Evolutionary conservation across 2,888 invertebrate species (phyloP).

Genomic region (Thumatha senex): DNA sequence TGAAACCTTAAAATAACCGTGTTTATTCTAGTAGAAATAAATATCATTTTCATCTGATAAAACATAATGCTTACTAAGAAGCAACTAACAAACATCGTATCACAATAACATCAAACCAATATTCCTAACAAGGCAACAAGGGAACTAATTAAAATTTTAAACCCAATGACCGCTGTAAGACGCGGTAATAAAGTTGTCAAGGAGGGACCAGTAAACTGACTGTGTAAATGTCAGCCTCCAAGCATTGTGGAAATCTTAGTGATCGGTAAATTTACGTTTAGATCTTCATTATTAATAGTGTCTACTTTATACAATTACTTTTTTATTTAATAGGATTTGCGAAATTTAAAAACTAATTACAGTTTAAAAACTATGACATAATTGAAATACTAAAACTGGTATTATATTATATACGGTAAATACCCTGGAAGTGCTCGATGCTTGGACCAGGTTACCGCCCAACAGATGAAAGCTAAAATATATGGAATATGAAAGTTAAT

Average conservation of each 20-base stretch:
- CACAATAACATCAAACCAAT: slow-evolving; percentile 60
- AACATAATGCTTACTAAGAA: slow-evolving; percentile 43
- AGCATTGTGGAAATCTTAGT: slow-evolving; percentile 36
- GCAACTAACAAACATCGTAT: slow-evolving; percentile 44
- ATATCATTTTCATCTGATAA: slow-evolving; percentile 41
- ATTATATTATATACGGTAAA: no score
- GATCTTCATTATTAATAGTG: slow-evolving; percentile 9
- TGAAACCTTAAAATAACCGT: no score
- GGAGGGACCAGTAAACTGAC: slow-evolving; percentile 51
- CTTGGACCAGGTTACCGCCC: no score
- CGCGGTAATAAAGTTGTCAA: slow-evolving; percentile 62
- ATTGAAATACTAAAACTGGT: no score
- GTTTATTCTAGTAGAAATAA: no score
- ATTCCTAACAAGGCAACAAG: slow-evolving; percentile 66
- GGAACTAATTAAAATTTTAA: slow-evolving; percentile 69
- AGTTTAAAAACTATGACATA: no score
- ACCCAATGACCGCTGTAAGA: slow-evolving; percentile 57
- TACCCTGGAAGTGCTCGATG: no score
- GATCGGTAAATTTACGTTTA: slow-evolving; percentile 25
- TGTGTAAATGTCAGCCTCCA: slow-evolving; percentile 29
- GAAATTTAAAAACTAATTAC: no score
- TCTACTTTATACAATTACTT: neutral
- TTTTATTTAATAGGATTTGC: no score
- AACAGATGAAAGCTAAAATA: no score
- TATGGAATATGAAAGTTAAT: no score